Base-by-base conservation (phyloP, 1,140 invertebrate species). In the Aleiodes sp. region DNA sequence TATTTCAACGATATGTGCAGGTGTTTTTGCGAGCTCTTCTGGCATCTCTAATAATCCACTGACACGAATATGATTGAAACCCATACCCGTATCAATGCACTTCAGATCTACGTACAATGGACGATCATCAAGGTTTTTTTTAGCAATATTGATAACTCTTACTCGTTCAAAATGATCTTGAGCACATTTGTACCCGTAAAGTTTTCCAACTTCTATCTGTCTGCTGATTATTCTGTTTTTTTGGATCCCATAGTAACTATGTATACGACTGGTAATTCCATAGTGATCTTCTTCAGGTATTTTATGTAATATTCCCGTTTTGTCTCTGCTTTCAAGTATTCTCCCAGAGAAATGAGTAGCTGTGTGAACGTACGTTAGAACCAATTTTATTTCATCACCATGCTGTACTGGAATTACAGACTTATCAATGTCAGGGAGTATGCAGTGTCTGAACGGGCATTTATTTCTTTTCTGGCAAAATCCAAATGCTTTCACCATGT, bases 401-500 rank as follows among this genome's bases (percentile, higher is more conserved):
- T 76, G 73, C 35, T 64, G 26, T 19, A 85, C 76, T 28, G 76
- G 19, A 10, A 73, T 80, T 0, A 46, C 69, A 35, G 84, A 82
- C 35, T 29, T 10, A 72, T 86, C 84, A 4, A 79, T 43, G 10
- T 80, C 70, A 19, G 66, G 37, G 16, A 84, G 69, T 41, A 84
- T 16, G 12, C 76, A 80, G 64, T 86, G 84, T 63, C 84, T 78
- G 28, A 79, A 74, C 4, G 24, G 4, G 39, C 84, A 87, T 7
- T 70, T 70, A 52, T 70, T 65, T 12, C 67, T 71, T 7, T 80
- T 73, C 1, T 67, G 64, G 70, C 85, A 87, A 31, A 70, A 75
- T 29, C 85, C 84, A 65, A 85, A 78, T 14, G 76, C 73, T 63
- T 86, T 86, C 0, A 86, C 35, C 9, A 75, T 78, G 10, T 84